These are phyloP conservation scores for Riptortus pedestris DNA, from an alignment of 1,140 invertebrate genomes.

Conservation along the genomic window DNA sequence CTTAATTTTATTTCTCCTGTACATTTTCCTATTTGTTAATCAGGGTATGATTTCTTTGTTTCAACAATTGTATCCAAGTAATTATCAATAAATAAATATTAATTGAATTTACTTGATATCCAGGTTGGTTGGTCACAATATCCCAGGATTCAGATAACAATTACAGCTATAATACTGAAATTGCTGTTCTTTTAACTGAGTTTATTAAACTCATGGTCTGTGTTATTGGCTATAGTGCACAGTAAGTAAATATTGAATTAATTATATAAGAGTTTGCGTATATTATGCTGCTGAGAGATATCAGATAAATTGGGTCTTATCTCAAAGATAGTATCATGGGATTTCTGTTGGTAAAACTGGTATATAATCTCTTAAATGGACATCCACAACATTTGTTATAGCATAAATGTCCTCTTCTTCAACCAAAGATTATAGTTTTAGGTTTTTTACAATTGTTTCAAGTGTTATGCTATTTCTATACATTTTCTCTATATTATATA, in stretches of 20 bases:
- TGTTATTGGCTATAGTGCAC: constrained; percentile 54
- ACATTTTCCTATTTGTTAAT: constrained; percentile 70
- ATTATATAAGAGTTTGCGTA: no score
- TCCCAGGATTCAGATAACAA: constrained; percentile 68
- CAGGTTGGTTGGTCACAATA: constrained; percentile 82
- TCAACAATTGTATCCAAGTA: neutral
- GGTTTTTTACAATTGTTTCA: no score
- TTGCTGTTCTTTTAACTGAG: constrained; percentile 81
- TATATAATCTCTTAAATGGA: no score
- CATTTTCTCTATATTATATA: no score
- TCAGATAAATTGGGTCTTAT: no score
- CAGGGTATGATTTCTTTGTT: constrained; percentile 48
- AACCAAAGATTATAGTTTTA: no score
- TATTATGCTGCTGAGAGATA: neutral
- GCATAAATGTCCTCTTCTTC: no score
- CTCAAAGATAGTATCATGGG: no score
- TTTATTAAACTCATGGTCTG: constrained; percentile 71
- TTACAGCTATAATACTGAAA: constrained; percentile 79
- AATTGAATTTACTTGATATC: constrained; percentile 27
- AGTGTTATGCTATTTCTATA: no score
- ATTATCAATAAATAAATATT: neutral
- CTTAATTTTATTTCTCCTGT: constrained; percentile 66
- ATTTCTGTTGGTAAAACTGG: no score
- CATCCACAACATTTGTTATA: no score
- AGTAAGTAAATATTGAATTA: constrained; percentile 44